A percentile compares a stretch with the other conserved stretches of the same genome.
Conservation (phyloP, 2,888 invertebrate genomes). For the Parapristionchus giblindavisi region DNA sequence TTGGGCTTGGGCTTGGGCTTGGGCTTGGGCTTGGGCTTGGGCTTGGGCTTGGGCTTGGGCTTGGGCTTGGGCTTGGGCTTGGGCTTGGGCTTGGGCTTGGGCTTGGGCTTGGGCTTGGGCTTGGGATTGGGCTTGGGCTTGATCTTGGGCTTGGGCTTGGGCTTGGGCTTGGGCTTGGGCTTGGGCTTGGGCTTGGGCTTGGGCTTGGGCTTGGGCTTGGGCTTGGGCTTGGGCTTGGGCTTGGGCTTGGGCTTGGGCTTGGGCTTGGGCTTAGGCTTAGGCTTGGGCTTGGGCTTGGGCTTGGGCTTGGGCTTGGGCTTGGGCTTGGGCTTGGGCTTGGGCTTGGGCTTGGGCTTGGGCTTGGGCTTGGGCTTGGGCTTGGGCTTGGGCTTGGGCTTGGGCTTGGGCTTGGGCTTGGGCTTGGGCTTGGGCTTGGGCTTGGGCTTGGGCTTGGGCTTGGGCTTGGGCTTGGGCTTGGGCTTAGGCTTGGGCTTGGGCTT, state of each 20-base stretch:
- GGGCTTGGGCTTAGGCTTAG: slow-evolving; percentile 38
- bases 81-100: slow-evolving; percentile 22
- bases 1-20: no score
- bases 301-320: slow-evolving; percentile 32
- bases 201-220: no score
- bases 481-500: slow-evolving; percentile 40
- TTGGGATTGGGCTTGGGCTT: slow-evolving; percentile 39
- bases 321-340: slow-evolving; percentile 35
- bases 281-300: slow-evolving; percentile 34
- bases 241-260: slow-evolving; percentile 16
- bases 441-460: slow-evolving; percentile 38
- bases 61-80: slow-evolving; percentile 38
- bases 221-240: slow-evolving; percentile 17
- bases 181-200: slow-evolving; percentile 35
- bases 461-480: slow-evolving; percentile 36
- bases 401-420: slow-evolving; percentile 39
- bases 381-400: slow-evolving; percentile 36
- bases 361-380: slow-evolving; percentile 40
- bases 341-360: slow-evolving; percentile 40
- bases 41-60: slow-evolving; percentile 39
- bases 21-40: slow-evolving; percentile 39
- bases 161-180: slow-evolving; percentile 38
- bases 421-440: slow-evolving; percentile 40
- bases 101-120: slow-evolving; percentile 19
- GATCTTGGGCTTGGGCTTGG: slow-evolving; percentile 38